A percentile compares a stretch with the other conserved stretches of the same genome.
These are phyloP conservation scores for Gandaritis pyraliata DNA, from an alignment of 2,888 invertebrate genomes.

Conservation along the genomic window DNA sequence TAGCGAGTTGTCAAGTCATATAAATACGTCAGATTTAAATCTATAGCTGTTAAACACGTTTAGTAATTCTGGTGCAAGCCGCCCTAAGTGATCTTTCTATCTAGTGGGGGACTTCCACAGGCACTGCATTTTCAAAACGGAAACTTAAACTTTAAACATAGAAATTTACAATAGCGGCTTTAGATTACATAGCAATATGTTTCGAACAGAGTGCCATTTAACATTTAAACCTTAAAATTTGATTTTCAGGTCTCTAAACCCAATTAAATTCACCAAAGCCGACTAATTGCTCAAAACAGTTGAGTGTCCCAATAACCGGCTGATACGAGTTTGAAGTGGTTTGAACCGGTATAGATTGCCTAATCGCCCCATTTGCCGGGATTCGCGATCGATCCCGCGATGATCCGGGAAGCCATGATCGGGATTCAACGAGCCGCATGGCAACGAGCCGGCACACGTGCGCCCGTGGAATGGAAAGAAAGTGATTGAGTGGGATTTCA, in stretches of 20 bases:
- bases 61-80: no score
- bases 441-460: constrained; percentile 63
- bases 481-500: constrained; percentile 2
- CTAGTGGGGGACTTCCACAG: no score
- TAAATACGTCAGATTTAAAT: no score
- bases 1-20: no score
- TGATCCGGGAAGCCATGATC: constrained; percentile 66
- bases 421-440: constrained; percentile 63
- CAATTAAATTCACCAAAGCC: background rate
- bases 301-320: constrained; percentile 30
- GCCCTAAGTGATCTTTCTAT: no score
- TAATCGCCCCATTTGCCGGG: constrained; percentile 72
- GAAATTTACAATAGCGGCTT: no score
- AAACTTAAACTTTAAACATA: no score
- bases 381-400: constrained; percentile 58
- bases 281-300: constrained; percentile 23
- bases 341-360: constrained; percentile 63
- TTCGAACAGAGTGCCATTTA: no score
- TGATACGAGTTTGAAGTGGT: constrained; percentile 60
- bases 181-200: no score
- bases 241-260: background rate
- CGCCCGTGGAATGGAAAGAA: constrained; percentile 31
- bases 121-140: no score
- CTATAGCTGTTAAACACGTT: no score
- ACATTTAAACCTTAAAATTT: no score